Conservation (phyloP, 2,888 invertebrate genomes). For the Papilio demoleus region DNA sequence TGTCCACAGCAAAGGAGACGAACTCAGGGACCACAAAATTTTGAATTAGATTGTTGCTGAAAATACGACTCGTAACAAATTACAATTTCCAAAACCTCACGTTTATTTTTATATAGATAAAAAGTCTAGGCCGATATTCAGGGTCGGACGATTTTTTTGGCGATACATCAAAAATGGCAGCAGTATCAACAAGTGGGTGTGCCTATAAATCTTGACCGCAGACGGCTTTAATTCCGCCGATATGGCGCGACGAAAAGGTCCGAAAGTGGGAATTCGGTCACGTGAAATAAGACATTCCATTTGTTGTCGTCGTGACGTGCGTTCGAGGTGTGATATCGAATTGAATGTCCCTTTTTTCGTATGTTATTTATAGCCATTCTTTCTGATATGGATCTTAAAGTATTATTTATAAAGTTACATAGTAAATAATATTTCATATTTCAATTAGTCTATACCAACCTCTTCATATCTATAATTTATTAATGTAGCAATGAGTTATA, state of each 20-base stretch:
- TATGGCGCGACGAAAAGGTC: slow-evolving; percentile 40
- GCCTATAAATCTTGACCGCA: slow-evolving; percentile 62
- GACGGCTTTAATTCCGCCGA: slow-evolving; percentile 47
- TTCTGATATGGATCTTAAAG: slow-evolving; percentile 11
- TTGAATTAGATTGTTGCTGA: neutral
- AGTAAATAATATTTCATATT: neutral
- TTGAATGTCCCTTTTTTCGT: slow-evolving; percentile 34
- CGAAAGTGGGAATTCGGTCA: slow-evolving; percentile 40
- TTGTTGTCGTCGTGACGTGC: slow-evolving; percentile 38
- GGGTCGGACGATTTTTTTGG: slow-evolving; percentile 43
- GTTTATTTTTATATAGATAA: neutral
- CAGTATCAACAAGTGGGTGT: slow-evolving; percentile 79
- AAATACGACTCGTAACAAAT: neutral
- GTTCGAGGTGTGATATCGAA: slow-evolving; percentile 38
- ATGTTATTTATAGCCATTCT: neutral
- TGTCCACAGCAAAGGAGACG: too few species aligned
- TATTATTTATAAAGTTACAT: neutral
- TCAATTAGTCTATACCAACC: too few species aligned
- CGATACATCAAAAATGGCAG: slow-evolving; percentile 57
- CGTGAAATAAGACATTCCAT: slow-evolving; percentile 42
- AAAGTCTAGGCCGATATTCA: neutral
- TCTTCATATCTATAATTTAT: too few species aligned
- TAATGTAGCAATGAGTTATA: too few species aligned
- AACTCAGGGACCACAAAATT: too few species aligned
- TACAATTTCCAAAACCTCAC: neutral